Base-by-base conservation (phyloP, 1,140 invertebrate species). In the Monomorium pharaonis region DNA sequence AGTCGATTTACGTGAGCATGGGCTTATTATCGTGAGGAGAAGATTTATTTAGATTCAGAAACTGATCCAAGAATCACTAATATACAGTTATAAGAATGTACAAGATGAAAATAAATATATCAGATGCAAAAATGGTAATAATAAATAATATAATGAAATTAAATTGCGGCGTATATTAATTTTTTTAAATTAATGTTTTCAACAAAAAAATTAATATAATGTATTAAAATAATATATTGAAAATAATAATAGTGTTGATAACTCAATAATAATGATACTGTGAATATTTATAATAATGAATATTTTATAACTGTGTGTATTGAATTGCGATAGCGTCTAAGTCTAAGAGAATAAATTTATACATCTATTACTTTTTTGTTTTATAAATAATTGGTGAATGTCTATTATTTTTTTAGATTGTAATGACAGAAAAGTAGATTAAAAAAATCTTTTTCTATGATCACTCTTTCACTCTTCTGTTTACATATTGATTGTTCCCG, bases 31-130 rank as follows among this genome's bases (percentile, higher is more conserved):
- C 62, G 21, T 21, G 6, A 18, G 37, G 12, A 77, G n/a, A 47
- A 65, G 62, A 67, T 80, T 80, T 80, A 80, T 80, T 78, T 65
- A 77, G 37, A 78, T 78, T 60, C 30, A 42, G 24, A 67, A 37
- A 33, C 63, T 67, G 62, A 47, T 42, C 2, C 30, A 18, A 49
- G 47, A 77, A 77, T 63, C 27, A 16, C 42, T 47, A 62, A 74
- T 30, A 16, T n/a, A 24, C n/a, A 60, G 21, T 33, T 76, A 33
- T 18, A 30, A 60, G 74, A 78, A 27, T 33, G n/a, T 21, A 21
- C 21, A 30, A 63, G 24, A 3, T 27, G 21, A 10, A 51, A 74
- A 54, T n/a, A 16, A 33, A 77, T 18, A 42, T 44, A 2, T 54
- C 16, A 30, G 56, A 62, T 76, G 5, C 18, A 30, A 6, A 30